Evolutionary conservation across 2,888 invertebrate species (phyloP).

Genomic region (Rapana venosa): DNA sequence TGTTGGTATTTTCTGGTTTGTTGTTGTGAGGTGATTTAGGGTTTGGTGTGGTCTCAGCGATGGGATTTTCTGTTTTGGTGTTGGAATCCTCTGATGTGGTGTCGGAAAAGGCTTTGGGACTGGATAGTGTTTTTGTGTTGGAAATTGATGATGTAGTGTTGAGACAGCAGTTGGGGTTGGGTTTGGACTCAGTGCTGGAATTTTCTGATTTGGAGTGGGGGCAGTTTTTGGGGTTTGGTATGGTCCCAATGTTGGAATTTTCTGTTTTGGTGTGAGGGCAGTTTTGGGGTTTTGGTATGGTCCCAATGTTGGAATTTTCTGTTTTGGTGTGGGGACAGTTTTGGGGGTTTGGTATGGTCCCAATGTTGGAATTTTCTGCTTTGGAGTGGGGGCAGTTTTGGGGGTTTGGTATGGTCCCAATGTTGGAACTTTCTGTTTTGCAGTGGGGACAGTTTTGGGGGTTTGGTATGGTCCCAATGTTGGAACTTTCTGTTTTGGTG

Average conservation of each 20-base stretch:
- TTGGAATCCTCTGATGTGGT: background rate
- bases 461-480: background rate
- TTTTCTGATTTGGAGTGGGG: background rate
- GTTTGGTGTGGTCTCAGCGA: background rate
- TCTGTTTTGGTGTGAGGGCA: background rate
- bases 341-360: background rate
- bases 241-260: background rate
- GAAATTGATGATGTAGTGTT: background rate
- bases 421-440: background rate
- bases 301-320: background rate
- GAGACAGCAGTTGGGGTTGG: background rate
- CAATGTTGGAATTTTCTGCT: background rate
- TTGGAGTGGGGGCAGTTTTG: background rate
- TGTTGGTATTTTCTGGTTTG: background rate
- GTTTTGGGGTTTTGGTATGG: background rate
- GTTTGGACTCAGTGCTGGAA: background rate
- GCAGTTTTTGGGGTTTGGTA: background rate
- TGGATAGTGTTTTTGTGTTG: background rate
- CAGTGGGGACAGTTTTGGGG: background rate
- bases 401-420: background rate
- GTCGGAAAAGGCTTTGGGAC: background rate
- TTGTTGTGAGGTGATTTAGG: background rate
- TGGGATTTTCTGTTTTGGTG: background rate
- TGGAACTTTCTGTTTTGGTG: background rate
- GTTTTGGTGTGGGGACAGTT: background rate